Evolutionary conservation across 1,140 invertebrate genomes (phyloP).

Genomic region (Phortica variegata): DNA sequence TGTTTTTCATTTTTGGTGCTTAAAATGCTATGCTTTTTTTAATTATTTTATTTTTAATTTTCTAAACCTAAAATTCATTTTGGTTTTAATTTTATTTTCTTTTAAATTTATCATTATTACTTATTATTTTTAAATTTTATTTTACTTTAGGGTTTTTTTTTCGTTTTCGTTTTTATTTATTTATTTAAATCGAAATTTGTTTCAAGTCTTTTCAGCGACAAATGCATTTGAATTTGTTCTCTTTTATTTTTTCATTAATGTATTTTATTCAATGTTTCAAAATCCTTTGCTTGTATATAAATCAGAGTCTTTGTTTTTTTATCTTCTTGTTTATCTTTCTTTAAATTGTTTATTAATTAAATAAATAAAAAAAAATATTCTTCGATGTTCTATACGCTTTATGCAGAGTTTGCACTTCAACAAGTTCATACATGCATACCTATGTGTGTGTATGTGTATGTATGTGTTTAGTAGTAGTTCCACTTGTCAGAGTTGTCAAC

Average conservation of each 20-base stretch:
- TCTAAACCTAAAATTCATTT: slow-evolving; percentile 45
- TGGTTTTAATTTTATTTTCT: slow-evolving; percentile 35
- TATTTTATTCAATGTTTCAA: slow-evolving; percentile 46
- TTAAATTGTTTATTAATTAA: neutral
- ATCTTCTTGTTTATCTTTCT: slow-evolving; percentile 1
- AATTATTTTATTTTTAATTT: slow-evolving; percentile 33
- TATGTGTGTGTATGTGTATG: no score
- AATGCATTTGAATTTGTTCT: slow-evolving; percentile 55
- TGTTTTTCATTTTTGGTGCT: slow-evolving; percentile 17
- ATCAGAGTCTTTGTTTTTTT: slow-evolving; percentile 40
- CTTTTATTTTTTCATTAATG: slow-evolving; percentile 30
- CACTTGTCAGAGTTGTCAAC: no score
- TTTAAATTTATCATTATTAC: neutral
- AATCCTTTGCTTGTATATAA: slow-evolving; percentile 43
- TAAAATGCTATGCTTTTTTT: slow-evolving; percentile 17
- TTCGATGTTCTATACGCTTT: slow-evolving; percentile 16
- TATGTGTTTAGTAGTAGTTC: no score
- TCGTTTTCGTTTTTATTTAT: slow-evolving; percentile 28
- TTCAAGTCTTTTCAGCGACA: slow-evolving; percentile 56
- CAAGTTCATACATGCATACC: no score
- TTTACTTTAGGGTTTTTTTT: slow-evolving; percentile 11
- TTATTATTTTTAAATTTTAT: neutral
- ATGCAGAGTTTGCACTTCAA: no score
- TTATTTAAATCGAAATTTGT: slow-evolving; percentile 51
- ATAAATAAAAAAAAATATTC: neutral